Evolutionary conservation across 37 sponge, comb jelly and placozoan genomes (phyloP), one percentile per base, ranked within the genome.

Genomic region (Ephydatia muelleri): DNA sequence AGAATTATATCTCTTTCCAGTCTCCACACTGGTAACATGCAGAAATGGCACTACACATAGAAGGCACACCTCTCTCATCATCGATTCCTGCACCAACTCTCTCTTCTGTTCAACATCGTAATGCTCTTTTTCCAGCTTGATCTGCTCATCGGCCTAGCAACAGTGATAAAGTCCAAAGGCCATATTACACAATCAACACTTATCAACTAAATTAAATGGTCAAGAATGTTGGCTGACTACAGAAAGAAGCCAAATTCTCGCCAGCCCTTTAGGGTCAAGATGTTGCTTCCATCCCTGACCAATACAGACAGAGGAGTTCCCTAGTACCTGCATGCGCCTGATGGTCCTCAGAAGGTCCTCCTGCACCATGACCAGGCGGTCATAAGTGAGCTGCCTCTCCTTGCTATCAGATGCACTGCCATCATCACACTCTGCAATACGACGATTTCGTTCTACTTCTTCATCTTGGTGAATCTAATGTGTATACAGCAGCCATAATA

Each of bases 331-430:
- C 92, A 91, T 84, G 69, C 57, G 72, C 30, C 79, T 69, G 33
- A 91, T 72, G 57, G 76, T 81, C 43, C 81, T 78, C 27, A 91
- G 80, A 32, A 91, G 71, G 72, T 91, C 88, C 74, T 91, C 92
- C 69, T 91, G 92, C 23, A 91, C 92, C 25, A 28, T 47, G 14
- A 91, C 88, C 37, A 91, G 88, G 32, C 69, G 65, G 49, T 91
- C 77, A 43, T 91, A 91, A 3, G 77, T 84, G 80, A 76, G 73
- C 32, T 31, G 79, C 14, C 92, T 37, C 37, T 83, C 88, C 34
- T 65, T 66, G 67, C 29, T 65, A 23, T 64, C 75, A 0, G 78
- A 64, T 14, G 83, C 79, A 69, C 57, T 29, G 25, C 71, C 67
- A 8, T 78, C 74, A 8, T 78, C 78, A 48, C 78, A 83, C 36